Conservation (phyloP, 1,140 invertebrate genomes). For the Musca domestica region DNA sequence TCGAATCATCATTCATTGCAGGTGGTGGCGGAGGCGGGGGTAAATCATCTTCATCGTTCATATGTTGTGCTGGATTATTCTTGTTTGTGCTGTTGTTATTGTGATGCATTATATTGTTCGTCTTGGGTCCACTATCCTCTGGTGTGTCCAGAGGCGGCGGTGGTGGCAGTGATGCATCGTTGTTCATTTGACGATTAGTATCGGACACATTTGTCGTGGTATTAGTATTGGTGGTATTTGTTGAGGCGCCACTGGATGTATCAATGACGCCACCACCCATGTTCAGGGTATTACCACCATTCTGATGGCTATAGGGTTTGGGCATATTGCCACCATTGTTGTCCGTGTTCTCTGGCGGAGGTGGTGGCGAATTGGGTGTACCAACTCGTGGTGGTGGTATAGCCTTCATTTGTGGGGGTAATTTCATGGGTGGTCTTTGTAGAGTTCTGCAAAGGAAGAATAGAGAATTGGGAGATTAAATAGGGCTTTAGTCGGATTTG, state of each 20-base stretch:
- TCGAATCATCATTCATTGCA: slow-evolving; percentile 51
- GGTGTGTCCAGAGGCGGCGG: slow-evolving; percentile 34
- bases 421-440: slow-evolving; percentile 51
- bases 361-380: slow-evolving; percentile 48
- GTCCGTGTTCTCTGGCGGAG: slow-evolving; percentile 27
- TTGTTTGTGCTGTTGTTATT: slow-evolving; percentile 19
- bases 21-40: slow-evolving; percentile 49
- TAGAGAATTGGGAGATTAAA: no score
- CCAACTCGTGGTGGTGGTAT: slow-evolving; percentile 53
- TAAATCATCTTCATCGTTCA: slow-evolving; percentile 42
- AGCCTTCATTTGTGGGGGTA: slow-evolving; percentile 53
- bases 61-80: slow-evolving; percentile 18
- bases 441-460: slow-evolving; percentile 38
- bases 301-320: slow-evolving; percentile 20
- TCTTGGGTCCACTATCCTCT: slow-evolving; percentile 25
- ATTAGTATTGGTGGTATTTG: slow-evolving; percentile 18
- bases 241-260: not conserved
- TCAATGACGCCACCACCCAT: not conserved
- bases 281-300: slow-evolving; percentile 27
- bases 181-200: slow-evolving; percentile 27
- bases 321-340: slow-evolving; percentile 12
- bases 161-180: slow-evolving; percentile 44
- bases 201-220: slow-evolving; percentile 20
- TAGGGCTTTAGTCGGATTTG: not conserved
- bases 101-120: slow-evolving; percentile 22